Percentiles rank a stretch among this genome's conserved stretches.
phyloP scores from a whole-genome alignment of 2,113 vertebrate genomes.

The Mobula hypostoma region DNA sequence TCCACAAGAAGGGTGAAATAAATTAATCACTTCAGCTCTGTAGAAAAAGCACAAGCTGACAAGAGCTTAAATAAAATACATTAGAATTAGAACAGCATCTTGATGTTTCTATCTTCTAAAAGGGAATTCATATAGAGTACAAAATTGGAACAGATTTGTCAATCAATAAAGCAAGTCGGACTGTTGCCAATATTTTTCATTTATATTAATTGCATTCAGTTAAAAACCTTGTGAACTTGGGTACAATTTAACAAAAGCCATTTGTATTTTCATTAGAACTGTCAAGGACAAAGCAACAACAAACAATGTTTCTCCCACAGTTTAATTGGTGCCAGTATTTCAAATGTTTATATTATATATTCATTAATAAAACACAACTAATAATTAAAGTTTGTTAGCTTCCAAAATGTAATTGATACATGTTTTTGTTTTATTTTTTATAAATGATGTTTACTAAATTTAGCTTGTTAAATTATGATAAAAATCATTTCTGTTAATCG shows the following conservation, averaged over 20 bases:
- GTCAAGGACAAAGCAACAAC: not conserved
- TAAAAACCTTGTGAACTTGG: constrained; percentile 8
- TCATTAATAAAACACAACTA: too few species aligned
- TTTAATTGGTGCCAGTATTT: too few species aligned
- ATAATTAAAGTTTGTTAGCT: too few species aligned
- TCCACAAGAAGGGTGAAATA: not conserved
- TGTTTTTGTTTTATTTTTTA: too few species aligned
- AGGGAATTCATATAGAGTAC: constrained; percentile 17
- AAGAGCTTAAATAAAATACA: constrained; percentile 13
- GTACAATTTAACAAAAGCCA: constrained; percentile 4
- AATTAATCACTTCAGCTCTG: not conserved
- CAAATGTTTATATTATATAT: too few species aligned
- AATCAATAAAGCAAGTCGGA: constrained; percentile 7
- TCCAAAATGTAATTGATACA: too few species aligned
- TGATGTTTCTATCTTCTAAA: constrained; percentile 16
- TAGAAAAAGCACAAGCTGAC: not conserved
- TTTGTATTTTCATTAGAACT: constrained; percentile 27
- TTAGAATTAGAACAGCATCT: constrained; percentile 4
- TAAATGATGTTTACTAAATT: too few species aligned
- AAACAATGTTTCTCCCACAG: not conserved
- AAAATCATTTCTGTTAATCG: too few species aligned
- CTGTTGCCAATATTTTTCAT: constrained; percentile 23
- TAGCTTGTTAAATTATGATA: too few species aligned
- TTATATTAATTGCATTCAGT: constrained; percentile 28
- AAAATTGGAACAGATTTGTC: constrained; percentile 26